Percentiles rank a stretch among this genome's conserved stretches.
These are phyloP conservation scores for Beroe forskalii DNA, from an alignment of 37 sponge, comb jelly and placozoan species.

Conservation along the genomic window DNA sequence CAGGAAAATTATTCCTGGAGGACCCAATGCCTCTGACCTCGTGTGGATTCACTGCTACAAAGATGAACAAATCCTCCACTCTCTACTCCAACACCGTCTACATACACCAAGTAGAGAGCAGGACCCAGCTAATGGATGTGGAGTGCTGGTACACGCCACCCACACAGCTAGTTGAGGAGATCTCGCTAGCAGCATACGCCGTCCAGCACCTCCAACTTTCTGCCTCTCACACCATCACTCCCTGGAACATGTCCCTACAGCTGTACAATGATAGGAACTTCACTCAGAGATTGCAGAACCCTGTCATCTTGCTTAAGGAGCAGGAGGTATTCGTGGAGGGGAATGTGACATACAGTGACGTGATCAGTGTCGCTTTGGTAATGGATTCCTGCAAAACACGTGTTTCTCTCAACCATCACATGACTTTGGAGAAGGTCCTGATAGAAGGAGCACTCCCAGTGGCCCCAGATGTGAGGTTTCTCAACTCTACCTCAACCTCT, in stretches of 20 bases:
- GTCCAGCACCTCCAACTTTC: neutral
- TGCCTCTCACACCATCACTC: neutral
- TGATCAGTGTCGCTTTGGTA: neutral
- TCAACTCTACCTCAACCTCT: neutral
- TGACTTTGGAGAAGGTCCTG: neutral
- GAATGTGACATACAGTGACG: neutral
- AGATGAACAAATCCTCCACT: neutral
- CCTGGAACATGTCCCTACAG: neutral
- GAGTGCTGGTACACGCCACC: neutral
- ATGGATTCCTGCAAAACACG: neutral
- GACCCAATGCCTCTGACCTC: neutral
- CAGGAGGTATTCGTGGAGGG: neutral
- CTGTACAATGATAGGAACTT: neutral
- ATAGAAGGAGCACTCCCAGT: neutral
- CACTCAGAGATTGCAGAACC: neutral
- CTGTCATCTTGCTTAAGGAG: neutral
- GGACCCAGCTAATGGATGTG: neutral
- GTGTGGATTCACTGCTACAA: neutral
- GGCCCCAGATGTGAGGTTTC: neutral
- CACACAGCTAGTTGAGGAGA: neutral
- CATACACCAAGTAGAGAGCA: neutral
- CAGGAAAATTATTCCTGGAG: neutral
- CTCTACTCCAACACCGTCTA: neutral
- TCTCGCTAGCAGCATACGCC: neutral
- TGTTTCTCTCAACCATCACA: neutral